Base-by-base conservation (phyloP, 2,888 invertebrate genomes). In the Eristalis arbustorum region DNA sequence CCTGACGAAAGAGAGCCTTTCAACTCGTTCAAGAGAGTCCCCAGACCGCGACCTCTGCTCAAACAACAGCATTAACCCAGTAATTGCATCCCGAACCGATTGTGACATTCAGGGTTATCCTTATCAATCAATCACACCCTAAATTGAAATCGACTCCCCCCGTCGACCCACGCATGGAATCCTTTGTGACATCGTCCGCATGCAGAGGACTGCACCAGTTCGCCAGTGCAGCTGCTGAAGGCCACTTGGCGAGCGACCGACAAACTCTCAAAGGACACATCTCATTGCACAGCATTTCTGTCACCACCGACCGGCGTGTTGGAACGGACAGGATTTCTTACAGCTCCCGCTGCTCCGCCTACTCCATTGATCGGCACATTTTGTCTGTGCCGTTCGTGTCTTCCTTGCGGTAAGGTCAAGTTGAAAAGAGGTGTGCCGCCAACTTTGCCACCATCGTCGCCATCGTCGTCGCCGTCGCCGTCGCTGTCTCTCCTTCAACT, bases 381-480 rank as follows among this genome's bases (percentile, higher is more conserved):
- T 42, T 42, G 42, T 74, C 78, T 78, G 77, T 37, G 78, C 49
- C n/a, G n/a, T 69, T 61, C 67, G 57, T 74, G 73, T 79, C 61
- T 79, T 74, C 49, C 8, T 42, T 83, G 79, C 37, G 73, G 79
- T 79, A 83, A 83, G 79, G 83, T 83, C 83, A 83, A 83, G 83
- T 63, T 42, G 56, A 66, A 62, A 49, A 42, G 62, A 83, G 78
- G 82, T 73, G 82, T 74, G 37, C 72, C 56, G 57, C 25, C 25
- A 59, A 59, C n/a, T 59, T 59, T 59, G 49, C 49, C 49, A n/a
- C n/a, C 14, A n/a, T n/a, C 14, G 42, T 8, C 49, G 18, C 49
- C 49, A 8, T 18, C 2, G 49, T 18, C 18, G 0, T 6, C 25
- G 25, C 25, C 31, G 8, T 31, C 31, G 31, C 31, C 10, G 31